phyloP scores from a whole-genome alignment of 2,888 invertebrate genomes.

The Nycteola revayana region DNA sequence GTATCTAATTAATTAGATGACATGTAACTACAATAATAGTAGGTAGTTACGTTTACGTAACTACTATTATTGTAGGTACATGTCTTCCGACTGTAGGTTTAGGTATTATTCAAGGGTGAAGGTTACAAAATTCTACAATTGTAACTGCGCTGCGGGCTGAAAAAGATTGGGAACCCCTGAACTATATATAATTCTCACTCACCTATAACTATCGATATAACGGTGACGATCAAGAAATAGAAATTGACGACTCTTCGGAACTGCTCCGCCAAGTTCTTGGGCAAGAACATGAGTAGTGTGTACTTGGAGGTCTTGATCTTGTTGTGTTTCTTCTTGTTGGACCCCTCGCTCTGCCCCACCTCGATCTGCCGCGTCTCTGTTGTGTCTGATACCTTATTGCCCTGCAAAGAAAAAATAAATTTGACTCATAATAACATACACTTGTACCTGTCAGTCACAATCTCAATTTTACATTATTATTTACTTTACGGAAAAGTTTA shows the following conservation, averaged over 20 bases:
- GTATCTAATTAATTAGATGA: too few species aligned
- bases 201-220: conserved; percentile 86
- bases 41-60: too few species aligned
- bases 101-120: too few species aligned
- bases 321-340: conserved; percentile 69
- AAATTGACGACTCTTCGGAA: conserved; percentile 92
- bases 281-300: conserved; percentile 88
- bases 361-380: conserved; percentile 83
- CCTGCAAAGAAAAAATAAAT: conserved; percentile 55
- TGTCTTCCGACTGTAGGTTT: too few species aligned
- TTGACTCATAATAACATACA: too few species aligned
- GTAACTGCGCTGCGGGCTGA: too few species aligned
- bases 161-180: conserved; percentile 91
- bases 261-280: conserved; percentile 92
- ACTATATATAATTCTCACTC: conserved; percentile 77
- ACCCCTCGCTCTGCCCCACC: conserved; percentile 74
- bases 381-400: conserved; percentile 81
- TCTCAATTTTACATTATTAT: too few species aligned
- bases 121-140: too few species aligned
- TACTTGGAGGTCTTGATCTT: conserved; percentile 87
- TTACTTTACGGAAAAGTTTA: too few species aligned
- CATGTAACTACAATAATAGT: too few species aligned
- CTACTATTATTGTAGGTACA: too few species aligned
- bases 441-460: too few species aligned
- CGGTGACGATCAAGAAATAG: conserved; percentile 89